A percentile compares a stretch with the other conserved stretches of the same genome.
Conservation (phyloP, 2,888 invertebrate genomes). For the Acleris emargana region DNA sequence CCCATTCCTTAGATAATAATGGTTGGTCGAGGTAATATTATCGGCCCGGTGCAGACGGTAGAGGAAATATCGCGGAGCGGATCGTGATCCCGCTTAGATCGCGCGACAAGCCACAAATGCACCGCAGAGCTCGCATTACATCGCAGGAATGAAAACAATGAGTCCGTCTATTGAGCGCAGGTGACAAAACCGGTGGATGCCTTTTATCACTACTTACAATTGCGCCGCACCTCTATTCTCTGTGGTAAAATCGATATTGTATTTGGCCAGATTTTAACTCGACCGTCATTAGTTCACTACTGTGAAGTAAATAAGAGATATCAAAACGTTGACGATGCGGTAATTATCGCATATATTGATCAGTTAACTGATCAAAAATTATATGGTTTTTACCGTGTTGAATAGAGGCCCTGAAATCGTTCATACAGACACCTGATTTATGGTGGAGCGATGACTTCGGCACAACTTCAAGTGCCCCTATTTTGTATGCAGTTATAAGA, state of each 20-base stretch:
- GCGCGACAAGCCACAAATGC: constrained; percentile 55
- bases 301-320: too few relatives aligned
- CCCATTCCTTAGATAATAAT: constrained; percentile 42
- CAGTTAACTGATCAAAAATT: too few relatives aligned
- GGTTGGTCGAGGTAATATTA: constrained; percentile 40
- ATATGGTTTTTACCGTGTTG: too few relatives aligned
- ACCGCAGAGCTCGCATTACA: constrained; percentile 61
- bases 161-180: constrained; percentile 56
- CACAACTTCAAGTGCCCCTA: background rate
- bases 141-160: constrained; percentile 68
- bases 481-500: constrained; percentile 24
- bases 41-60: constrained; percentile 37
- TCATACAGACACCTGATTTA: too few relatives aligned
- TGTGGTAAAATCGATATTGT: too few relatives aligned
- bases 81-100: constrained; percentile 39
- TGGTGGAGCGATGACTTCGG: background rate
- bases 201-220: constrained; percentile 13
- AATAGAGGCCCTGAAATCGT: too few relatives aligned
- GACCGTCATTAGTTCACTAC: too few relatives aligned
- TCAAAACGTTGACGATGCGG: too few relatives aligned
- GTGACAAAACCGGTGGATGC: constrained; percentile 51
- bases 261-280: too few relatives aligned
- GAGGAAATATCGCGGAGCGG: constrained; percentile 42
- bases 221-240: too few relatives aligned
- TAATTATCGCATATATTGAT: too few relatives aligned